Conservation (phyloP, 2,113 vertebrate species). For the Etheostoma spectabile region DNA sequence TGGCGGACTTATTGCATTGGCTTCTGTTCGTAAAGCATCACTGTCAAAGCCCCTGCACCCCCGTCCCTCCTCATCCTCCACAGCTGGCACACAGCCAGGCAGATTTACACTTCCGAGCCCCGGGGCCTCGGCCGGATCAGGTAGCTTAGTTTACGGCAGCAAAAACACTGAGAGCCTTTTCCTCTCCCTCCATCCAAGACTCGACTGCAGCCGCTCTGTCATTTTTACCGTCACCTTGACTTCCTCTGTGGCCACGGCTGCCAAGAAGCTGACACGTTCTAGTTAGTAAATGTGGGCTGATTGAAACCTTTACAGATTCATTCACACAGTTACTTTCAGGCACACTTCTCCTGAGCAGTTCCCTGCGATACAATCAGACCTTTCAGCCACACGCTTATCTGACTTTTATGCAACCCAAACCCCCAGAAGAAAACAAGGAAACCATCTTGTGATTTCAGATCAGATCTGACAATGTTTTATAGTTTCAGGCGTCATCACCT, state of each 20-base stretch:
- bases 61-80: constrained; percentile 38
- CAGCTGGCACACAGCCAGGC: constrained; percentile 78
- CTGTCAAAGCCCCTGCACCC: constrained; percentile 29
- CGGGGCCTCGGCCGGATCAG: constrained; percentile 73
- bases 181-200: constrained; percentile 39
- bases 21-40: constrained; percentile 67
- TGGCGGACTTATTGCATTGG: constrained; percentile 25
- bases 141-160: constrained; percentile 74
- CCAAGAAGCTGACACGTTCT: constrained; percentile 32
- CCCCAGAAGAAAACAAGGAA: neutral
- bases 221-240: constrained; percentile 55
- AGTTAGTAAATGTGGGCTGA: constrained; percentile 14
- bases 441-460: neutral
- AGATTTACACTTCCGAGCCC: constrained; percentile 84
- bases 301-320: neutral
- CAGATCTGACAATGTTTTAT: neutral
- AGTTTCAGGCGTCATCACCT: neutral
- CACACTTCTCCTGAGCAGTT: neutral
- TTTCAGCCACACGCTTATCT: constrained; percentile 1
- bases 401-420: neutral
- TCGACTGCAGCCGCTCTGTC: constrained; percentile 42
- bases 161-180: constrained; percentile 63
- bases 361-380: neutral
- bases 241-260: constrained; percentile 28
- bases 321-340: neutral